Conservation (phyloP, 2,797 vertebrate genomes). For the Acrocephalus scirpaceus region DNA sequence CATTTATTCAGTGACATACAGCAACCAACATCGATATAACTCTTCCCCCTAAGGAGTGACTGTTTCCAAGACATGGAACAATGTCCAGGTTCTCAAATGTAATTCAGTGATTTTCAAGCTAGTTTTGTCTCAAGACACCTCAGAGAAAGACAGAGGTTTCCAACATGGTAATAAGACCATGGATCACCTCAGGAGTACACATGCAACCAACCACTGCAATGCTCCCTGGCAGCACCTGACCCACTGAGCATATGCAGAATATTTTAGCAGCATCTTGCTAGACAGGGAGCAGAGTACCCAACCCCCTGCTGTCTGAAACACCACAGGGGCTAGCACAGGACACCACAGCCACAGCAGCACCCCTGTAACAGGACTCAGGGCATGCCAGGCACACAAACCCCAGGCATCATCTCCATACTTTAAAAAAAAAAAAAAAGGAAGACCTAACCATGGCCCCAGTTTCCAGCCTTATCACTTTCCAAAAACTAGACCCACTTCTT, state of each 20-base stretch:
- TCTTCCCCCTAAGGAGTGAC: neutral
- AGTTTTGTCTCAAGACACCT: neutral
- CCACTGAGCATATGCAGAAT: rapidly evolving
- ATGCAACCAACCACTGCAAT: rapidly evolving
- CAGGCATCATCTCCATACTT: neutral
- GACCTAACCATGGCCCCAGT: rapidly evolving
- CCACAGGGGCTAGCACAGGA: neutral
- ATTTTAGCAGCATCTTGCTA: neutral
- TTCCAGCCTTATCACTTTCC: neutral
- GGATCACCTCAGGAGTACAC: neutral
- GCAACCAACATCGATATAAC: rapidly evolving
- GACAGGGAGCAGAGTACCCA: rapidly evolving
- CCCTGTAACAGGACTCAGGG: neutral
- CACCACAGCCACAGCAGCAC: neutral
- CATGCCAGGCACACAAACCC: neutral
- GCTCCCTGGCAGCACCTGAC: neutral
- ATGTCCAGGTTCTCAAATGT: neutral
- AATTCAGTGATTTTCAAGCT: neutral
- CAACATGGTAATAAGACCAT: neutral
- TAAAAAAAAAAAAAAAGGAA: neutral
- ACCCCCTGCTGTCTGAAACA: neutral
- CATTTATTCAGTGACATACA: neutral
- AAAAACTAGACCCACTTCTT: neutral
- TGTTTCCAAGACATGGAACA: neutral
- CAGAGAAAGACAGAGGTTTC: neutral